Evolutionary conservation across 1,140 invertebrate genomes (phyloP).

Genomic region (Vollenhovia emeryi): DNA sequence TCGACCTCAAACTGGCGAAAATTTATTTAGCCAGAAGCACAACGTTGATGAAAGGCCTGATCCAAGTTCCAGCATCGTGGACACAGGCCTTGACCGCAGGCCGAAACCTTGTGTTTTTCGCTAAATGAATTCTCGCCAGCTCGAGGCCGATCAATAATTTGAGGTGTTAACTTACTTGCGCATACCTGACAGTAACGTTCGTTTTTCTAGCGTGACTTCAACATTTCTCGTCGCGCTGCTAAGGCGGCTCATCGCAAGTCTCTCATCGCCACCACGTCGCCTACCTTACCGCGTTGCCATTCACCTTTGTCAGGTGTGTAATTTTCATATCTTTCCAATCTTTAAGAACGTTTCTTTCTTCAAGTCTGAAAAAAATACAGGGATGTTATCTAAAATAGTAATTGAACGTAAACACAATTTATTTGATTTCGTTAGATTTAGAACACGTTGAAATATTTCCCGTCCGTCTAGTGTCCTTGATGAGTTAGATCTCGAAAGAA

Average conservation of each 20-base stretch:
- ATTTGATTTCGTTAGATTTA: slow-evolving; percentile 19
- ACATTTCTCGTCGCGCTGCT: slow-evolving; percentile 83
- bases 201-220: slow-evolving; percentile 86
- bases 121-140: too few relatives aligned
- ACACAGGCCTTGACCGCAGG: too few relatives aligned
- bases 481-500: slow-evolving; percentile 4
- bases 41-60: too few relatives aligned
- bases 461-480: not conserved
- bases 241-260: slow-evolving; percentile 89
- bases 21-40: too few relatives aligned
- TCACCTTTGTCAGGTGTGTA: slow-evolving; percentile 89
- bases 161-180: not conserved
- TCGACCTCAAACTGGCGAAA: too few relatives aligned
- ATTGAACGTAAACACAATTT: slow-evolving; percentile 16
- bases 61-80: too few relatives aligned
- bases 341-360: slow-evolving; percentile 55
- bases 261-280: slow-evolving; percentile 89
- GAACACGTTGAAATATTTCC: not conserved
- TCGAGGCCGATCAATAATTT: too few relatives aligned
- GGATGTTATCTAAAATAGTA: slow-evolving; percentile 22
- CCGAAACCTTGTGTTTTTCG: too few relatives aligned
- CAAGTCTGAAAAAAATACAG: slow-evolving; percentile 61
- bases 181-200: slow-evolving; percentile 21
- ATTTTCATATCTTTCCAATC: not conserved
- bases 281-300: slow-evolving; percentile 92